These are phyloP conservation scores for Idaea aversata DNA, from an alignment of 2,888 invertebrate genomes.

Conservation along the genomic window DNA sequence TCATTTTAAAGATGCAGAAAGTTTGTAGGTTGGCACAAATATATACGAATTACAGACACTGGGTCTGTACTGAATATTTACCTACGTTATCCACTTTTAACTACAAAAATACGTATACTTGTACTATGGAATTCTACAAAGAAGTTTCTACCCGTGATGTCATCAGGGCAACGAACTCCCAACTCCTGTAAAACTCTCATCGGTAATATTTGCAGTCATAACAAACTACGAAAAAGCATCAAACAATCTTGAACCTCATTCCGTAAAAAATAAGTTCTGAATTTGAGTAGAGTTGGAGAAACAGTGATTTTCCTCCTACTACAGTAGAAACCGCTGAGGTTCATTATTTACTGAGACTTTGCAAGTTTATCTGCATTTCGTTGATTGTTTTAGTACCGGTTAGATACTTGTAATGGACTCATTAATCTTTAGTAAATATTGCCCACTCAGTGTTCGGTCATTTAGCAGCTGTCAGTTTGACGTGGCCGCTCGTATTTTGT, in stretches of 20 bases:
- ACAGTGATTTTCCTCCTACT: conserved; percentile 44
- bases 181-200: conserved; percentile 57
- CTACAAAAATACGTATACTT: not conserved
- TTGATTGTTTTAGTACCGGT: conserved; percentile 27
- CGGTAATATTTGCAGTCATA: conserved; percentile 69
- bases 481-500: not conserved
- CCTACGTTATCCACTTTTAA: not conserved
- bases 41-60: not conserved
- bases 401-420: conserved; percentile 41
- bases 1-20: not conserved
- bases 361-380: conserved; percentile 32
- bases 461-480: conserved; percentile 44
- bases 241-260: conserved; percentile 33
- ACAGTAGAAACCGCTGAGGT: conserved; percentile 27
- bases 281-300: conserved; percentile 20
- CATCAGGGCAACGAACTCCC: conserved; percentile 60
- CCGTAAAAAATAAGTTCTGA: conserved; percentile 21
- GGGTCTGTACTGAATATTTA: not conserved
- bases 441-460: conserved; percentile 47
- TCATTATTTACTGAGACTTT: conserved; percentile 32
- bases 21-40: not conserved
- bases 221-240: conserved; percentile 44
- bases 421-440: conserved; percentile 45
- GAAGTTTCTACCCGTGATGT: conserved; percentile 52
- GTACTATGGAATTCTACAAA: conserved; percentile 7